Percentiles rank a stretch among this genome's conserved stretches.
Conservation (phyloP, 2,797 vertebrate species). For the Euphonia xanthogaster region DNA sequence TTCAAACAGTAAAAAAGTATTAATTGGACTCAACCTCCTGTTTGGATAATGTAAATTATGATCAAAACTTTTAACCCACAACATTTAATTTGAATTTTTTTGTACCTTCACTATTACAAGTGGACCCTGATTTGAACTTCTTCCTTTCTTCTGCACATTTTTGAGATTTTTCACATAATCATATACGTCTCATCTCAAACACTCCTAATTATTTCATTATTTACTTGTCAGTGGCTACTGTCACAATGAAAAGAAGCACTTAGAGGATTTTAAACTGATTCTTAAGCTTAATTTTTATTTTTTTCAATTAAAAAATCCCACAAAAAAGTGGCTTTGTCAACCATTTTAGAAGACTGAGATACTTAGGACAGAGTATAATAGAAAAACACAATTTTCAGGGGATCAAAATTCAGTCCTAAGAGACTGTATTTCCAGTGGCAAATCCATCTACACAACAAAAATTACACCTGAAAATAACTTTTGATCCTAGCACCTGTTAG, state of each 20-base stretch:
- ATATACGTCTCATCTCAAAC: background rate
- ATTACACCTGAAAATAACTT: background rate
- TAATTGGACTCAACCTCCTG: background rate
- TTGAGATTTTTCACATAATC: background rate
- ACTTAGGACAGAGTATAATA: background rate
- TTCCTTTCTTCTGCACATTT: background rate
- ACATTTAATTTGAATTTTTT: background rate
- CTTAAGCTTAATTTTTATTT: background rate
- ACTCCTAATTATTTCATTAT: background rate
- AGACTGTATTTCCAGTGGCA: background rate
- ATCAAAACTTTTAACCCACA: background rate
- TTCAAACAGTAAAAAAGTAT: background rate
- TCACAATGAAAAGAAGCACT: background rate
- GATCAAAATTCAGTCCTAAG: background rate
- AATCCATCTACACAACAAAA: background rate
- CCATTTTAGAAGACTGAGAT: background rate
- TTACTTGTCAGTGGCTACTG: background rate
- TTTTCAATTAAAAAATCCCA: background rate
- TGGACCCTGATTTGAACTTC: background rate
- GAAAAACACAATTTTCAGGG: background rate
- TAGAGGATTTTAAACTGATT: background rate
- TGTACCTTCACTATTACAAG: background rate
- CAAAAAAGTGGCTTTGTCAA: background rate
- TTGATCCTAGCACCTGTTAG: background rate
- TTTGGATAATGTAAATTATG: background rate